These are phyloP conservation scores for Erebia epiphron DNA, from an alignment of 2,888 invertebrate species.

Conservation along the genomic window DNA sequence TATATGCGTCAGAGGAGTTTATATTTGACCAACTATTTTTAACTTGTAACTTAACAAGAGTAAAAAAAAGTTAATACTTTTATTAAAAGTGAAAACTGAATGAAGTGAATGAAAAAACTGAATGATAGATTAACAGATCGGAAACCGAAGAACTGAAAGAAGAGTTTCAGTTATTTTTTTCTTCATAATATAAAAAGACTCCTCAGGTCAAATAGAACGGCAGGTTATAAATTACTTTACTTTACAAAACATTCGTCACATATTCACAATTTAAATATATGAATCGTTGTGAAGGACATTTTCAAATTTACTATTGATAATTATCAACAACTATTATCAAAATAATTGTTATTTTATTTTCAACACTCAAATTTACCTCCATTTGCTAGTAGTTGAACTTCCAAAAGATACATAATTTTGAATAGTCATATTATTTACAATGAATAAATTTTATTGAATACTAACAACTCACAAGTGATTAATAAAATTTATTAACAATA, in stretches of 20 bases:
- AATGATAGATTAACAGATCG: no score
- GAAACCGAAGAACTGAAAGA: no score
- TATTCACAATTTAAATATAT: conserved; percentile 13
- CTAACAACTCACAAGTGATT: conserved; percentile 14
- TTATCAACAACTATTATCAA: conserved; percentile 11
- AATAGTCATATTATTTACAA: conserved; percentile 8
- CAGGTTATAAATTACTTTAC: not conserved
- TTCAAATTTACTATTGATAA: not conserved
- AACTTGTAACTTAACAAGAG: not conserved
- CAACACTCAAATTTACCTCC: conserved; percentile 1
- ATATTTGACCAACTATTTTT: not conserved
- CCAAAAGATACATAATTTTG: conserved; percentile 1
- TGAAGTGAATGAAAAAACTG: no score
- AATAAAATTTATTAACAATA: conserved; percentile 21
- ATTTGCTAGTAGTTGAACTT: conserved; percentile 12
- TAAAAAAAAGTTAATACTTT: no score
- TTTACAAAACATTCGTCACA: conserved; percentile 12
- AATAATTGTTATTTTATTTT: conserved; percentile 2
- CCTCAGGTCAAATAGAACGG: not conserved
- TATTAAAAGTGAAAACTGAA: no score
- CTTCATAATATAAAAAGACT: not conserved
- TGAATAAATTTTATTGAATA: conserved; percentile 24
- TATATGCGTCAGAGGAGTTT: not conserved
- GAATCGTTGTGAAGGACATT: not conserved
- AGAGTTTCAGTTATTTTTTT: no score